phyloP scores from a whole-genome alignment of 2,113 vertebrate genomes.

The Lampris megalopsis region DNA sequence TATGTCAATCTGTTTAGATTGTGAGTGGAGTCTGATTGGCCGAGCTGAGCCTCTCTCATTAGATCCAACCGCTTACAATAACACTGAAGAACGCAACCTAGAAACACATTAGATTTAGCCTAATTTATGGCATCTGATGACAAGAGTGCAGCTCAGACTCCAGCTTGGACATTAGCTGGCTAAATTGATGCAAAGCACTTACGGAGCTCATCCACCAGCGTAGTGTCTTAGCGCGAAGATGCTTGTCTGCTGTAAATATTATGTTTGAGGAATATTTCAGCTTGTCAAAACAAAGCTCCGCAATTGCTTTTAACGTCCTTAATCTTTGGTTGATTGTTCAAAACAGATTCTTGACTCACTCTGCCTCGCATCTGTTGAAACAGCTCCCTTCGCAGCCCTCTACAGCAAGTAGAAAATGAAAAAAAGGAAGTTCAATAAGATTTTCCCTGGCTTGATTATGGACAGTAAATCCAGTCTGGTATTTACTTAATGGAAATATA shows the following conservation, averaged over 20 bases:
- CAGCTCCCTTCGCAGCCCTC: slow-evolving; percentile 17
- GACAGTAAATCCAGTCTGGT: no score
- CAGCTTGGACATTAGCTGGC: slow-evolving; percentile 76
- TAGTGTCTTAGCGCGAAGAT: slow-evolving; percentile 74
- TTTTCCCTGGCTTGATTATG: not conserved
- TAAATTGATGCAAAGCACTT: slow-evolving; percentile 80
- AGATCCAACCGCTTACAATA: slow-evolving; percentile 79
- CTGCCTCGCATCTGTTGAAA: slow-evolving; percentile 72
- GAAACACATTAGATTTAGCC: slow-evolving; percentile 76
- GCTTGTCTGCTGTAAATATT: slow-evolving; percentile 84
- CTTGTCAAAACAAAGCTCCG: slow-evolving; percentile 82
- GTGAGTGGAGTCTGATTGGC: slow-evolving; percentile 74
- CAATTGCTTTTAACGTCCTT: slow-evolving; percentile 80
- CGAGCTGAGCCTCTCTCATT: slow-evolving; percentile 80
- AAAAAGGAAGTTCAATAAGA: not conserved
- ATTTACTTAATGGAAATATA: not conserved
- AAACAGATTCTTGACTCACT: slow-evolving; percentile 77
- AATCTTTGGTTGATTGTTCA: slow-evolving; percentile 79
- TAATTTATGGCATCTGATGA: slow-evolving; percentile 78
- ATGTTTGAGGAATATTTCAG: slow-evolving; percentile 78
- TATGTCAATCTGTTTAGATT: slow-evolving; percentile 88
- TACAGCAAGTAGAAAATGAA: not conserved
- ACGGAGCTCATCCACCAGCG: slow-evolving; percentile 70
- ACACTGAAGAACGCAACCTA: slow-evolving; percentile 74
- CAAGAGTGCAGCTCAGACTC: slow-evolving; percentile 67